These are phyloP conservation scores for Gymnobelideus leadbeateri DNA, from an alignment of 2,113 vertebrate genomes.

Conservation along the genomic window DNA sequence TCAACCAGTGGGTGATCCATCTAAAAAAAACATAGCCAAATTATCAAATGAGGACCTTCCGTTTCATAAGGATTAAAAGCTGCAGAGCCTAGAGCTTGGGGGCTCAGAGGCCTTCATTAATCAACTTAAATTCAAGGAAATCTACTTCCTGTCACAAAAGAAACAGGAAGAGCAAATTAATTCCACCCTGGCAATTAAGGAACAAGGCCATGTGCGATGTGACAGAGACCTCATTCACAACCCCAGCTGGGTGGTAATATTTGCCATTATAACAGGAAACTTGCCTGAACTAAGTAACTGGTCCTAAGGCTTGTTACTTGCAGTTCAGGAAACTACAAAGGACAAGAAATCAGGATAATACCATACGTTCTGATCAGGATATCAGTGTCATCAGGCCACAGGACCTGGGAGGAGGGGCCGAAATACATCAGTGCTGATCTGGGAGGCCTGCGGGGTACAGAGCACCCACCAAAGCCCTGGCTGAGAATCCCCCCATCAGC, in stretches of 20 bases:
- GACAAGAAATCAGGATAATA: slow-evolving; percentile 74
- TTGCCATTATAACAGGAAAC: slow-evolving; percentile 86
- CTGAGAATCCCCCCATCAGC: neutral
- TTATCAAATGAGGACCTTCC: slow-evolving; percentile 85
- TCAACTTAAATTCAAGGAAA: slow-evolving; percentile 85
- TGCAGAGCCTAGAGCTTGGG: slow-evolving; percentile 79
- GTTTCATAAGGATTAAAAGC: slow-evolving; percentile 84
- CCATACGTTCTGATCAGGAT: slow-evolving; percentile 23
- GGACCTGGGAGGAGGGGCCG: neutral
- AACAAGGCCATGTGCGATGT: slow-evolving; percentile 84
- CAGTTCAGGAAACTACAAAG: slow-evolving; percentile 75
- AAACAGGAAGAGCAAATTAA: slow-evolving; percentile 89
- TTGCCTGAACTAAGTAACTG: slow-evolving; percentile 78
- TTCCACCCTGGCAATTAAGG: slow-evolving; percentile 87
- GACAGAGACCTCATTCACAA: slow-evolving; percentile 82
- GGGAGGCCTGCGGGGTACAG: neutral
- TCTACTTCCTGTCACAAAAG: slow-evolving; percentile 84
- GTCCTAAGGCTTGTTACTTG: slow-evolving; percentile 61
- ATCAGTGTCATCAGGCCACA: neutral
- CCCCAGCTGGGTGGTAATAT: slow-evolving; percentile 86
- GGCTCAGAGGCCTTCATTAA: slow-evolving; percentile 85
- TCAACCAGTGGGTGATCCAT: slow-evolving; percentile 93
- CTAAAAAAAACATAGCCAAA: slow-evolving; percentile 88
- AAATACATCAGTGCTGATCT: neutral
- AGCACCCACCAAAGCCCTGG: neutral